Conservation (phyloP, 2,888 invertebrate species). For the Drosophila birchii region DNA sequence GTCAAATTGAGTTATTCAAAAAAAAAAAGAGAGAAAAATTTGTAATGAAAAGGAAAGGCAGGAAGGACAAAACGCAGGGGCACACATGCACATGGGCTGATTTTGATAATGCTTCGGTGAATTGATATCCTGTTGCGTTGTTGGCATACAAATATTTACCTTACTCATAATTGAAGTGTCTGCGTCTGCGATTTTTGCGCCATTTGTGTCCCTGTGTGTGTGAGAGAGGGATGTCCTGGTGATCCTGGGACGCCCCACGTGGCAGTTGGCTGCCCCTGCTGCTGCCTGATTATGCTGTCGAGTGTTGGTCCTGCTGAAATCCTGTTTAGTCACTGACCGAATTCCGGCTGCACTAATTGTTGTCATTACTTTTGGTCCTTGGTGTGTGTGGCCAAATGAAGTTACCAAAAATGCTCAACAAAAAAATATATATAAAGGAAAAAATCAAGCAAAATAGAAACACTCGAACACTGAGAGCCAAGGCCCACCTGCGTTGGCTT, state of each 20-base stretch:
- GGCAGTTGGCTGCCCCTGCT: conserved; percentile 50
- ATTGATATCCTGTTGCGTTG: conserved; percentile 84
- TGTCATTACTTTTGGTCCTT: conserved; percentile 64
- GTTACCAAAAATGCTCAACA: not conserved
- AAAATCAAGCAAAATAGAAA: not conserved
- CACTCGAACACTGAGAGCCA: conserved; percentile 11
- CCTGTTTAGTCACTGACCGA: conserved; percentile 22
- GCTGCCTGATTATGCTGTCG: conserved; percentile 71
- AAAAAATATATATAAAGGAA: not conserved
- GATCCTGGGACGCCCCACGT: conserved; percentile 57
- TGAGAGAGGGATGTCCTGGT: conserved; percentile 47
- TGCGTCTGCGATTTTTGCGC: conserved; percentile 67
- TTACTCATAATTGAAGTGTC: conserved; percentile 81
- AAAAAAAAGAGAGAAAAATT: conserved; percentile 39
- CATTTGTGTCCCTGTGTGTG: conserved; percentile 61
- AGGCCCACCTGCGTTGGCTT: conserved; percentile 38
- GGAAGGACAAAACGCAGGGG: conserved; percentile 11
- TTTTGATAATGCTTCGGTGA: conserved; percentile 70
- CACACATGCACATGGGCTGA: conserved; percentile 68
- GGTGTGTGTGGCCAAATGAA: conserved; percentile 57
- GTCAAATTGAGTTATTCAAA: conserved; percentile 80
- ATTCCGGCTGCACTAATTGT: conserved; percentile 73
- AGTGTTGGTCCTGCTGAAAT: conserved; percentile 26
- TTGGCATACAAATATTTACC: conserved; percentile 84
- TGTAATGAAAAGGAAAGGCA: conserved; percentile 19